A percentile compares a stretch with the other conserved stretches of the same genome.
Conservation (phyloP, 2,797 vertebrate species). For the Falco columbarius region DNA sequence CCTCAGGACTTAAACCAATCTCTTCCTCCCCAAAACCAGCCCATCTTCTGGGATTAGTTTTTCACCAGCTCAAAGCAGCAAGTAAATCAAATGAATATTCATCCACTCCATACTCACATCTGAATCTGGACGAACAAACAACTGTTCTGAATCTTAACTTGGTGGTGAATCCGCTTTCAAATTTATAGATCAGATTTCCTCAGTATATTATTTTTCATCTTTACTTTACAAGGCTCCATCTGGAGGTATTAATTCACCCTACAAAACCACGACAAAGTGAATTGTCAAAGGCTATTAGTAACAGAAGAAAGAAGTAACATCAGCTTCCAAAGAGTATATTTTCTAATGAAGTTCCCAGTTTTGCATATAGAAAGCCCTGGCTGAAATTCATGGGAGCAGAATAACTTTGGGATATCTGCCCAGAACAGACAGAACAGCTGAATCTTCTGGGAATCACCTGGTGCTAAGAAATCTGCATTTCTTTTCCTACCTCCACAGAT, state of each 20-base stretch:
- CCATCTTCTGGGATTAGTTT: not conserved
- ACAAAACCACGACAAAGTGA: not conserved
- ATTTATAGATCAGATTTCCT: not conserved
- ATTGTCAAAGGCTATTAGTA: not conserved
- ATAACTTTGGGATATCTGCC: conserved; percentile 26
- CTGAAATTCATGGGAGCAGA: conserved; percentile 6
- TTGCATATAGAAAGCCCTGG: conserved; percentile 29
- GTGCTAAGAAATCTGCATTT: conserved; percentile 7
- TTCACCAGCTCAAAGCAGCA: not conserved
- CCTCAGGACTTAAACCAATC: not conserved
- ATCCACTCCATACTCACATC: not conserved
- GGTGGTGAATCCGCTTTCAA: not conserved
- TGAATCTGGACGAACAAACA: not conserved
- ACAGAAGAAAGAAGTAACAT: not conserved
- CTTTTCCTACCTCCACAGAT: not conserved
- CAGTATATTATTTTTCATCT: not conserved
- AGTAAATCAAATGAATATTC: not conserved
- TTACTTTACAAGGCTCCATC: not conserved
- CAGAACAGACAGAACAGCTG: not conserved
- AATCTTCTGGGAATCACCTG: conserved; percentile 24
- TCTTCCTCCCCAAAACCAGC: not conserved
- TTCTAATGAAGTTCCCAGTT: conserved; percentile 14
- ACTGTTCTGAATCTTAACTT: not conserved
- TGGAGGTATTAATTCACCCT: not conserved
- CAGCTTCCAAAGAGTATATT: not conserved